A percentile compares a stretch with the other conserved stretches of the same genome.
Conservation (phyloP, 2,888 invertebrate genomes). For the Drosophila demipolita region DNA sequence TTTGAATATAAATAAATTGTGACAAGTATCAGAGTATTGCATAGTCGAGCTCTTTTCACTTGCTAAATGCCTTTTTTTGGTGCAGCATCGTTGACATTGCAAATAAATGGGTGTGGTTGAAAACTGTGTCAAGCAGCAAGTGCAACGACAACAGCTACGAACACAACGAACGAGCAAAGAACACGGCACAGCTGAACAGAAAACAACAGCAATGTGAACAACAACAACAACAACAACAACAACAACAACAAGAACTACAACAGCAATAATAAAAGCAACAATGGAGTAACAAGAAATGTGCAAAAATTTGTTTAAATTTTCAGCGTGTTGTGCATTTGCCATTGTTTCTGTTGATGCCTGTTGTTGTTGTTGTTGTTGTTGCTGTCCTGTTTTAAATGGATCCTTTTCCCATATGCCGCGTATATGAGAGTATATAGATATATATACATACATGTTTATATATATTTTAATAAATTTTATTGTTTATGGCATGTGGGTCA, state of each 20-base stretch:
- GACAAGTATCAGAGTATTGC: neutral
- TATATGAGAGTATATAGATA: neutral
- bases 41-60: neutral
- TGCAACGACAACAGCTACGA: conserved; percentile 53
- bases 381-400: conserved; percentile 50
- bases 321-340: conserved; percentile 40
- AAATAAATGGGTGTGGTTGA: conserved; percentile 76
- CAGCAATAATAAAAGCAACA: conserved; percentile 12
- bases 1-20: neutral
- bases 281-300: conserved; percentile 61
- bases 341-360: conserved; percentile 27
- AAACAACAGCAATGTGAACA: conserved; percentile 26
- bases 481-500: conserved; percentile 70
- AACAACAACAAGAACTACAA: conserved; percentile 29
- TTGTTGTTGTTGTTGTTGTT: conserved; percentile 4
- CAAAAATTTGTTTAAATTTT: conserved; percentile 77
- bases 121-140: conserved; percentile 79
- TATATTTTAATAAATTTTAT: conserved; percentile 60
- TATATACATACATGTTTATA: neutral
- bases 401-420: conserved; percentile 46
- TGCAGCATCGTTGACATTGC: conserved; percentile 69
- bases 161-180: conserved; percentile 14
- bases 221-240: conserved; percentile 19
- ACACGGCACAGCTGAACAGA: conserved; percentile 8
- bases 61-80: conserved; percentile 5